A percentile compares a stretch with the other conserved stretches of the same genome.
phyloP scores from a whole-genome alignment of 2,797 vertebrate species.

The Phataginus tetradactyla region DNA sequence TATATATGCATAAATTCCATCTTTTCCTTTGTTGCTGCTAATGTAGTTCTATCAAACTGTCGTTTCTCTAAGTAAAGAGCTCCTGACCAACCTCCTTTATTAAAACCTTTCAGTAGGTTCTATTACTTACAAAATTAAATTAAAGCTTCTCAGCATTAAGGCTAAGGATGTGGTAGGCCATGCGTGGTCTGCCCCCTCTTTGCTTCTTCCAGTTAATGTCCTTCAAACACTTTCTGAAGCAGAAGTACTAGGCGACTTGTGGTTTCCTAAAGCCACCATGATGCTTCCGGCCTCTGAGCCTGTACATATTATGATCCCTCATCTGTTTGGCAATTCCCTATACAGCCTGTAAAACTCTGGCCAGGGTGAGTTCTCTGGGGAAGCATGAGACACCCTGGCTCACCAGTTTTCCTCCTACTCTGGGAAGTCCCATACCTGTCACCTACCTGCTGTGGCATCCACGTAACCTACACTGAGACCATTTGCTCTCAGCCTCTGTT shows the following conservation, averaged over 20 bases:
- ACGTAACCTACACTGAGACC: neutral
- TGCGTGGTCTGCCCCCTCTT: neutral
- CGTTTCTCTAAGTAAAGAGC: neutral
- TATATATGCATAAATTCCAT: neutral
- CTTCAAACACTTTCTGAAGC: neutral
- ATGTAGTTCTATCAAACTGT: neutral
- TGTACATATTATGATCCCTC: neutral
- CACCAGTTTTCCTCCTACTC: neutral
- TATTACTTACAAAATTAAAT: neutral
- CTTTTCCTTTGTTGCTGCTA: neutral
- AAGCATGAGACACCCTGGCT: neutral
- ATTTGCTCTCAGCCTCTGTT: neutral
- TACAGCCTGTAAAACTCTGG: neutral
- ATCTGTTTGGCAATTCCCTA: neutral
- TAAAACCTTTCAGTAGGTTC: neutral
- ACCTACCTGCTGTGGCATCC: neutral
- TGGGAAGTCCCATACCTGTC: neutral
- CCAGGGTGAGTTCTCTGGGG: neutral
- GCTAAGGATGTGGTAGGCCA: neutral
- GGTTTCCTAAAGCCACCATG: neutral
- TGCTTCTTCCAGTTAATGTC: neutral
- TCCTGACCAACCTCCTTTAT: neutral
- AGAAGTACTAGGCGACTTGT: neutral
- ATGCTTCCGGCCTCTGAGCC: neutral
- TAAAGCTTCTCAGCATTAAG: neutral